phyloP scores from a whole-genome alignment of 2,797 vertebrate genomes.

The Cygnus olor region DNA sequence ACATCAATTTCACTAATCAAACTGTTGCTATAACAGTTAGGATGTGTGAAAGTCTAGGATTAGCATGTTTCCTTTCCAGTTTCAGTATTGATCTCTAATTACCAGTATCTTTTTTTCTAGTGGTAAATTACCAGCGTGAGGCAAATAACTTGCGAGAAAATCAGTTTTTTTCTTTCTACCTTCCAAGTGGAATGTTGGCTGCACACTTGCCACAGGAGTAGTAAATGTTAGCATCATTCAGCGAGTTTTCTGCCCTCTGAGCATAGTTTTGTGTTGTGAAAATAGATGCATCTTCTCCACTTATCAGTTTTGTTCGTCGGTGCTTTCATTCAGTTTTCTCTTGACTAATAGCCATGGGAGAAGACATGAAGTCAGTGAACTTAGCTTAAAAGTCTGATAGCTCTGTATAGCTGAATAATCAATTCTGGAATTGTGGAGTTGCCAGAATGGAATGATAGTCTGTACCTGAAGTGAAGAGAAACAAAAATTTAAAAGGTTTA shows the following conservation, averaged over 20 bases:
- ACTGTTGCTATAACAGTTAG: not conserved
- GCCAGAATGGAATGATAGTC: not conserved
- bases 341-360: fast-evolving
- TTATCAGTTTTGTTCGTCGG: not conserved
- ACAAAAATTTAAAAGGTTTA: not conserved
- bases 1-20: not conserved
- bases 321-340: not conserved
- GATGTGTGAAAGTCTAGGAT: not conserved
- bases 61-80: not conserved
- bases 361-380: not conserved
- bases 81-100: not conserved
- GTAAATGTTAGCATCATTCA: not conserved
- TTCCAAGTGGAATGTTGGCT: not conserved
- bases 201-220: not conserved
- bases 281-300: not conserved
- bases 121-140: not conserved
- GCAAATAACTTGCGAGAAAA: not conserved
- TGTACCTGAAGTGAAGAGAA: not conserved
- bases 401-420: not conserved
- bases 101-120: not conserved
- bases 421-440: not conserved
- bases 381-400: not conserved
- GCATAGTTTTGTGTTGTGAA: not conserved
- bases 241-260: not conserved
- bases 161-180: not conserved